Evolutionary conservation across 2,113 vertebrate genomes (phyloP).

Genomic region (Donacobius atricapilla): DNA sequence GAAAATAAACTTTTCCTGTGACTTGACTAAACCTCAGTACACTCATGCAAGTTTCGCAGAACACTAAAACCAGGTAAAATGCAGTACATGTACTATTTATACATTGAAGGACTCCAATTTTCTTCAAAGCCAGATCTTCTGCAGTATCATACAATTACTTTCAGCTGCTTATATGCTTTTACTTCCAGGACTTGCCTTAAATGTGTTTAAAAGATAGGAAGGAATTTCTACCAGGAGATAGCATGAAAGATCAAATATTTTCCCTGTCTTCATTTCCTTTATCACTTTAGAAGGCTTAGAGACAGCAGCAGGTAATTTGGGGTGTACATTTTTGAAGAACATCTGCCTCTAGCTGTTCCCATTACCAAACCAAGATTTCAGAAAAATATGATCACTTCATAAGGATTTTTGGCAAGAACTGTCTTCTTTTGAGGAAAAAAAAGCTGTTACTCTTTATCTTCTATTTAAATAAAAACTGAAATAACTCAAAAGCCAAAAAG

Average conservation of each 20-base stretch:
- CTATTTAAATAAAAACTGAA: neutral
- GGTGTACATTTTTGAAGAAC: neutral
- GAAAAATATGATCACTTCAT: neutral
- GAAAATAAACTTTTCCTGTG: neutral
- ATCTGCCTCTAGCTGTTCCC: neutral
- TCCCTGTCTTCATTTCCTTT: conserved; percentile 34
- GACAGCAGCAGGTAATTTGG: conserved; percentile 27
- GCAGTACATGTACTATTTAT: neutral
- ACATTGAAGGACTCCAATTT: neutral
- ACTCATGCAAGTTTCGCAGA: neutral
- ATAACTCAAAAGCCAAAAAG: neutral
- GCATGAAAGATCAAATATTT: conserved; percentile 32
- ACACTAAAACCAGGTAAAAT: neutral
- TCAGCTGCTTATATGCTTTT: neutral
- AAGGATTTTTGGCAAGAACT: neutral
- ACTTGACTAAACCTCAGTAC: neutral
- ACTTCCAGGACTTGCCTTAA: conserved; percentile 26
- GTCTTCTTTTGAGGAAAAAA: neutral
- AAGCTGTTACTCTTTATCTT: neutral
- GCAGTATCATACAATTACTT: conserved; percentile 18
- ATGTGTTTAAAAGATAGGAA: conserved; percentile 39
- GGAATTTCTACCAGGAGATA: conserved; percentile 26
- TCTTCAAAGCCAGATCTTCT: conserved; percentile 25
- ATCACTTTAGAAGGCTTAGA: conserved; percentile 27
- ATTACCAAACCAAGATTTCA: neutral